A percentile compares a stretch with the other conserved stretches of the same genome.
Evolutionary conservation across 2,888 invertebrate species (phyloP).

Genomic region (Apoda limacodes): DNA sequence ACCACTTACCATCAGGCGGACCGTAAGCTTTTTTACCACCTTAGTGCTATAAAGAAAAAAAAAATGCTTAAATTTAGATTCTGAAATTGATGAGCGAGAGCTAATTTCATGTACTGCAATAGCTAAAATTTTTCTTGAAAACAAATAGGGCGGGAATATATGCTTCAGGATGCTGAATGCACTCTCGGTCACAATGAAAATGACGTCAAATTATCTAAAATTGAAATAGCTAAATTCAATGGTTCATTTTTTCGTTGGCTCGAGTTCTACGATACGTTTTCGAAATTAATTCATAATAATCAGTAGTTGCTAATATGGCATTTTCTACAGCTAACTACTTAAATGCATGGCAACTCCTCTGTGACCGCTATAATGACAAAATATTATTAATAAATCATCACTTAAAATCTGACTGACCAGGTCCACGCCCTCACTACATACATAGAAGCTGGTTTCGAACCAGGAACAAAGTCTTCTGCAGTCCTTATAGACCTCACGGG

Average conservation of each 20-base stretch:
- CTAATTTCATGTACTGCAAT: constrained; percentile 5
- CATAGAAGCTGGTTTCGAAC: no score
- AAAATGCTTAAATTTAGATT: neutral
- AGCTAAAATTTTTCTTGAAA: constrained; percentile 8
- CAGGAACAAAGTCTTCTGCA: no score
- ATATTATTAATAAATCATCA: constrained; percentile 15
- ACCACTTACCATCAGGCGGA: no score
- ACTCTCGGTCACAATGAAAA: constrained; percentile 4
- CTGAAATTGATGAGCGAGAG: constrained; percentile 6
- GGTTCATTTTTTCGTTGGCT: constrained; percentile 14
- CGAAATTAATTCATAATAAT: constrained; percentile 11
- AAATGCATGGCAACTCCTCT: constrained; percentile 13
- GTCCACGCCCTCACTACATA: no score
- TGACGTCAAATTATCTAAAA: constrained; percentile 10
- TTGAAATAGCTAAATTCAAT: constrained; percentile 14
- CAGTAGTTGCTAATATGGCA: constrained; percentile 14
- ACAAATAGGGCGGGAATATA: constrained; percentile 4
- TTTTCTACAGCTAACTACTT: constrained; percentile 13
- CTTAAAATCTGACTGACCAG: constrained; percentile 7
- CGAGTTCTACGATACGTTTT: constrained; percentile 15
- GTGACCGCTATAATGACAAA: constrained; percentile 15
- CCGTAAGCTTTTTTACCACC: no score
- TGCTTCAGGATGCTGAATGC: constrained; percentile 1
- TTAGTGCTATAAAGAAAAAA: no score
- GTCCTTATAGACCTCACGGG: no score